These are phyloP conservation scores for Ceryle rudis DNA, from an alignment of 2,797 vertebrate genomes.

Conservation along the genomic window DNA sequence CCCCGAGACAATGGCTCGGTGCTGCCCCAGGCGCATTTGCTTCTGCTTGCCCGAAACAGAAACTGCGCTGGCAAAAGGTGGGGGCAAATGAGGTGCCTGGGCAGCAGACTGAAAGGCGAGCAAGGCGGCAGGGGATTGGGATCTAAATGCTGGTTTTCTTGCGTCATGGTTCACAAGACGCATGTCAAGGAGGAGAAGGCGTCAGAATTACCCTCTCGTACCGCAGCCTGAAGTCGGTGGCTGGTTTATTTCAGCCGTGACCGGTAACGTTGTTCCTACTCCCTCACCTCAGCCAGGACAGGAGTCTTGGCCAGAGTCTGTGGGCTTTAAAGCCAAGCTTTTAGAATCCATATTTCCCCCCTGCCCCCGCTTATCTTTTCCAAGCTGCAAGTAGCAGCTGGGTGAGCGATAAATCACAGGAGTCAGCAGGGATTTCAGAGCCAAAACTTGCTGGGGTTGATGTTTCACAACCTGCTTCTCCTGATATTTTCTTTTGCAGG, in stretches of 20 bases:
- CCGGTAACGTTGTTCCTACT: background rate
- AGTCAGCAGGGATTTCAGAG: background rate
- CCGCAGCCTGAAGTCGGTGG: background rate
- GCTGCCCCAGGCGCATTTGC: fast-evolving
- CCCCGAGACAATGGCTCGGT: fast-evolving
- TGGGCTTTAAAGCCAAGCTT: background rate
- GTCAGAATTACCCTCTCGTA: background rate
- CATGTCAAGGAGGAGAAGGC: background rate
- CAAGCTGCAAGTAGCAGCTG: background rate
- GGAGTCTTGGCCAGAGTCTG: background rate
- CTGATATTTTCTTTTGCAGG: background rate
- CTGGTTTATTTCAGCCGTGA: background rate
- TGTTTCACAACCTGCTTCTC: background rate
- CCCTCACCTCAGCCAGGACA: background rate
- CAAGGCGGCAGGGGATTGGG: background rate
- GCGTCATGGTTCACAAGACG: fast-evolving
- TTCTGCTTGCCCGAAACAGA: fast-evolving
- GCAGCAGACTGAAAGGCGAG: background rate
- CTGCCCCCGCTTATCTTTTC: background rate
- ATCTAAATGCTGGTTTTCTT: background rate
- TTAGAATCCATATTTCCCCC: background rate
- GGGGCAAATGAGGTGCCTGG: background rate
- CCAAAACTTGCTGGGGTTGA: background rate
- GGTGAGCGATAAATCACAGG: background rate
- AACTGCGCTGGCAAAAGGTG: background rate